phyloP scores from a whole-genome alignment of 2,113 vertebrate species.

The Apodemus speciosus region DNA sequence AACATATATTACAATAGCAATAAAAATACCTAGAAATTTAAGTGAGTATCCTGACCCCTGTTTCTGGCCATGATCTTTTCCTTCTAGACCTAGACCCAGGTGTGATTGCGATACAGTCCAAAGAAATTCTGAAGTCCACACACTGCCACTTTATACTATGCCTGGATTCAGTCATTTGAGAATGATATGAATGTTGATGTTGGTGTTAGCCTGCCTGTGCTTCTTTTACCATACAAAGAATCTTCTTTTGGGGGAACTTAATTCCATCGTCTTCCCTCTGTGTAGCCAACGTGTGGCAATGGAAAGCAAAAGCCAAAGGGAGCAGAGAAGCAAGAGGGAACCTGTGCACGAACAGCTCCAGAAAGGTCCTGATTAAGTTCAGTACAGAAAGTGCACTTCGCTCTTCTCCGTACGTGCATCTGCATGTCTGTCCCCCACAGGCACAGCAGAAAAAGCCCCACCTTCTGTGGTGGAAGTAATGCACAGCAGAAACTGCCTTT shows the following conservation, averaged over 20 bases:
- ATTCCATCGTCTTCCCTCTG: constrained; percentile 21
- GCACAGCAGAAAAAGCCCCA: constrained; percentile 46
- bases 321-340: constrained; percentile 45
- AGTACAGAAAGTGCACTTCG: neutral
- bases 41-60: neutral
- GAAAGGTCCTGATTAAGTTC: constrained; percentile 28
- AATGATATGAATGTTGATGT: neutral
- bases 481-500: constrained; percentile 37
- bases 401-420: constrained; percentile 6
- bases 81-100: neutral
- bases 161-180: neutral
- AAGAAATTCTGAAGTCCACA: neutral
- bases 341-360: neutral
- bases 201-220: neutral
- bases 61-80: neutral
- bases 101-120: neutral
- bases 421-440: constrained; percentile 16
- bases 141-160: neutral
- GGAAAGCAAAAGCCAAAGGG: constrained; percentile 47
- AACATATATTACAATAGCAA: neutral
- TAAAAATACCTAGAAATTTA: neutral
- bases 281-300: constrained; percentile 1
- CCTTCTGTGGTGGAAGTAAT: constrained; percentile 69
- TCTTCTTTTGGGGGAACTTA: constrained; percentile 8
- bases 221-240: constrained; percentile 19